Evolutionary conservation across 2,888 invertebrate species (phyloP).

Genomic region (Polyommatus icarus): DNA sequence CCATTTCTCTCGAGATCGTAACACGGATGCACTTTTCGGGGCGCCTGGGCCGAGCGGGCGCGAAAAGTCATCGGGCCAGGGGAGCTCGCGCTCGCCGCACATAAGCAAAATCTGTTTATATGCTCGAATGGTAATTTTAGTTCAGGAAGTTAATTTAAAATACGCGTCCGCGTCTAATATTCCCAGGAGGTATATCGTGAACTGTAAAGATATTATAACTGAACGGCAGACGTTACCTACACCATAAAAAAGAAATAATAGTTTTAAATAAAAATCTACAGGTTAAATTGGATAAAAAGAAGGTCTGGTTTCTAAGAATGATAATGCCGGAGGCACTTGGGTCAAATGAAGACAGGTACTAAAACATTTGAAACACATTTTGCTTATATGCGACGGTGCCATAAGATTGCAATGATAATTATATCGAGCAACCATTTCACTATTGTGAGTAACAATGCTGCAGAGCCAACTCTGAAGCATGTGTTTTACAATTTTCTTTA

Average conservation of each 20-base stretch:
- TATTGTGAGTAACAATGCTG: slow-evolving; percentile 18
- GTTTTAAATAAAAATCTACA: neutral
- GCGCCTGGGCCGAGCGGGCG: slow-evolving; percentile 2
- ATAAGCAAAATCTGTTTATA: slow-evolving; percentile 20
- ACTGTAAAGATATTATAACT: neutral
- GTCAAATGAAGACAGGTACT: neutral
- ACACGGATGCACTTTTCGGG: slow-evolving; percentile 33
- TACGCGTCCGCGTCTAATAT: neutral
- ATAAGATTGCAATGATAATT: neutral
- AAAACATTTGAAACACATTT: neutral
- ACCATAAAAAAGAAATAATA: neutral
- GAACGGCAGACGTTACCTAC: neutral
- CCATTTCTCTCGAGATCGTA: slow-evolving; percentile 45
- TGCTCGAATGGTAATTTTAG: neutral
- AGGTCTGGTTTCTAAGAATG: neutral
- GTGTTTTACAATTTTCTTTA: neutral
- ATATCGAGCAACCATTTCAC: neutral
- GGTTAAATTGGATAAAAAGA: neutral
- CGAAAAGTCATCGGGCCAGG: slow-evolving; percentile 21
- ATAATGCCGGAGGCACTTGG: neutral
- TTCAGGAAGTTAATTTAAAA: neutral
- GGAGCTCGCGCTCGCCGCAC: slow-evolving; percentile 24
- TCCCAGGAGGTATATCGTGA: neutral
- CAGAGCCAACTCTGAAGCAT: slow-evolving; percentile 25
- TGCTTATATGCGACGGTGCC: slow-evolving; percentile 18